phyloP scores from a whole-genome alignment of 2,888 invertebrate genomes.

The Quadroppia sp. region DNA sequence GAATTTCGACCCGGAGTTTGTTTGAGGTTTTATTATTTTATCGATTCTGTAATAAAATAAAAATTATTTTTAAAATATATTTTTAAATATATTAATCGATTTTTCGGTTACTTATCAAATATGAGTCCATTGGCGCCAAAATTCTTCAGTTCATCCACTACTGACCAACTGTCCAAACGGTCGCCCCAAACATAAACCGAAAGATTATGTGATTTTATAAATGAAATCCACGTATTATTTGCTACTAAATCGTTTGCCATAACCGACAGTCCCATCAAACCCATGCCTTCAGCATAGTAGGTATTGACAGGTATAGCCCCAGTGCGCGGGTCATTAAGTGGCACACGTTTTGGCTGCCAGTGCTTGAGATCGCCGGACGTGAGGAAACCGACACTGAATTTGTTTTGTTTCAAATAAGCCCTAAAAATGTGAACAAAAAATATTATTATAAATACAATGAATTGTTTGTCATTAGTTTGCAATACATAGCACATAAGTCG shows the following conservation, averaged over 20 bases:
- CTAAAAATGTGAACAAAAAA: slow-evolving; percentile 52
- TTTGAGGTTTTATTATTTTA: too few species aligned
- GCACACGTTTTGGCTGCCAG: slow-evolving; percentile 61
- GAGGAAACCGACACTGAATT: slow-evolving; percentile 91
- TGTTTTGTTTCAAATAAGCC: slow-evolving; percentile 88
- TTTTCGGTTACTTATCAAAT: slow-evolving; percentile 38
- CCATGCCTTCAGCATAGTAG: slow-evolving; percentile 66
- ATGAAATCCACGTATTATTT: not conserved
- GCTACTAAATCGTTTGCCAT: not conserved
- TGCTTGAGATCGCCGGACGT: slow-evolving; percentile 67
- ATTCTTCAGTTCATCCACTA: not conserved
- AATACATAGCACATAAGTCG: slow-evolving; percentile 84
- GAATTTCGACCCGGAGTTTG: too few species aligned
- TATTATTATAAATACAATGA: not conserved
- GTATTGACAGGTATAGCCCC: slow-evolving; percentile 74
- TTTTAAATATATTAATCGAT: too few species aligned
- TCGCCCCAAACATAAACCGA: slow-evolving; percentile 35
- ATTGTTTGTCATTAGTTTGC: too few species aligned
- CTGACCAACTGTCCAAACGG: not conserved
- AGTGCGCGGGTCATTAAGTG: slow-evolving; percentile 79
- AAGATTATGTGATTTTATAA: slow-evolving; percentile 22
- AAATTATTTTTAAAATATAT: too few species aligned
- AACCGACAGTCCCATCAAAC: slow-evolving; percentile 62
- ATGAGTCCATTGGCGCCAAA: slow-evolving; percentile 33
- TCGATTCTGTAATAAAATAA: too few species aligned